Evolutionary conservation across 1,140 invertebrate genomes (phyloP), one percentile per base, ranked within the genome.

Genomic region (Cotesia typhae): DNA sequence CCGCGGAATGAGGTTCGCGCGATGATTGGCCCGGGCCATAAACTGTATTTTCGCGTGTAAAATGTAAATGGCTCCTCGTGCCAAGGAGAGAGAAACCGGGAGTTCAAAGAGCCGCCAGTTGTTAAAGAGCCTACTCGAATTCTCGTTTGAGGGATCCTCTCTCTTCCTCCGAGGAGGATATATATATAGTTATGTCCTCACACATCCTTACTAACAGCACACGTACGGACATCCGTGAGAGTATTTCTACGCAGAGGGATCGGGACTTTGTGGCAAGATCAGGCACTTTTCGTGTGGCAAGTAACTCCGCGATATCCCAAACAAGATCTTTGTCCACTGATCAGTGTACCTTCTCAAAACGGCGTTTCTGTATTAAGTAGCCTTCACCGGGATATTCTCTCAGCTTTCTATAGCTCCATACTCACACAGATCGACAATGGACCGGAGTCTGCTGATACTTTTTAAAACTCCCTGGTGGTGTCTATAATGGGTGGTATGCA

Each of bases 101-200:
- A 80, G 84, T 85, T 83, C 83, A 85, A 85, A 85, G 84, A 82
- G 83, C 84, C 84, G 84, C 84, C 84, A 78, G 80, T 83, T 79
- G 84, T 83, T 85, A 84, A 84, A 83, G 82, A 83, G 80, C 83
- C 78, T 78, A 78, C 77, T 76, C 77, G 76, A 75, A 71, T 77
- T 78, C 74, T 79, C 77, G 76, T 76, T 74, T 37, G 57, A 72
- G 61, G 57, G 55, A 72, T 67, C 53, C 55, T 64, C 47, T 55
- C 35, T 61, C 57, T 51, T 37, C 69, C 17, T 55, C 9, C 14
- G 17, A 41, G 38, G 28, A 28, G 28, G 28, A 28, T 28, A 28
- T 28, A 64, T 51, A 70, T 52, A 65, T 20, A 28, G 5, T 7
- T 4, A 37, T n/a, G n/a, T 9, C 9, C n/a, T 51, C 60, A 60